Evolutionary conservation across 2,797 vertebrate genomes (phyloP).

Genomic region (Champsocephalus gunnari): DNA sequence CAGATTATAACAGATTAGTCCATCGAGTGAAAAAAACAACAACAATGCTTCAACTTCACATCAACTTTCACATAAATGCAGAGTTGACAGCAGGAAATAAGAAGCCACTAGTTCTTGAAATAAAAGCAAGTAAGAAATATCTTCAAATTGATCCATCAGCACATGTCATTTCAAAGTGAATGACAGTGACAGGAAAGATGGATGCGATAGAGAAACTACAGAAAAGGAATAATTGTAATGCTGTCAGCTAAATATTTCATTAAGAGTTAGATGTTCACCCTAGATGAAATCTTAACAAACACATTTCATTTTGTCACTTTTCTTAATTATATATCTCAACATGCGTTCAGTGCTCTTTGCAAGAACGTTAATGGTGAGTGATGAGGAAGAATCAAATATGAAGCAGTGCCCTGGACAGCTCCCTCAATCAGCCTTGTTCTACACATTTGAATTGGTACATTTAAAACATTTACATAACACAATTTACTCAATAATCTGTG

Average conservation of each 20-base stretch:
- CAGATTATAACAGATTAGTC: neutral
- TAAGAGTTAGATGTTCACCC: neutral
- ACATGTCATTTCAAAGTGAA: constrained; percentile 31
- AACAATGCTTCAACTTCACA: too few species aligned
- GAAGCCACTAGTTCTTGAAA: neutral
- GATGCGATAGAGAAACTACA: constrained; percentile 27
- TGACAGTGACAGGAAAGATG: constrained; percentile 38
- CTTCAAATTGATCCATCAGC: constrained; percentile 37
- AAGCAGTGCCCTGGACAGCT: too few species aligned
- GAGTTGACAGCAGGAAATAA: neutral
- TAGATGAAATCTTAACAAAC: neutral
- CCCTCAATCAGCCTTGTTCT: too few species aligned
- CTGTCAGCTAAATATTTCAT: neutral
- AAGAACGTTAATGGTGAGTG: too few species aligned
- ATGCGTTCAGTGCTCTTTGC: too few species aligned
- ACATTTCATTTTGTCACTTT: neutral
- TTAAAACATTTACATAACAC: too few species aligned
- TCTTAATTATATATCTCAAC: too few species aligned
- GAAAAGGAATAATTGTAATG: neutral
- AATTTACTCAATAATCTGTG: too few species aligned
- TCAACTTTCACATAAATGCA: constrained; percentile 4
- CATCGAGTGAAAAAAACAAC: neutral
- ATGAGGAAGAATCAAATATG: too few species aligned
- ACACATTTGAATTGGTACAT: too few species aligned
- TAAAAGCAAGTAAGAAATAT: constrained; percentile 5